Conservation (phyloP, 2,797 vertebrate genomes). For the Psittacula derbiana region DNA sequence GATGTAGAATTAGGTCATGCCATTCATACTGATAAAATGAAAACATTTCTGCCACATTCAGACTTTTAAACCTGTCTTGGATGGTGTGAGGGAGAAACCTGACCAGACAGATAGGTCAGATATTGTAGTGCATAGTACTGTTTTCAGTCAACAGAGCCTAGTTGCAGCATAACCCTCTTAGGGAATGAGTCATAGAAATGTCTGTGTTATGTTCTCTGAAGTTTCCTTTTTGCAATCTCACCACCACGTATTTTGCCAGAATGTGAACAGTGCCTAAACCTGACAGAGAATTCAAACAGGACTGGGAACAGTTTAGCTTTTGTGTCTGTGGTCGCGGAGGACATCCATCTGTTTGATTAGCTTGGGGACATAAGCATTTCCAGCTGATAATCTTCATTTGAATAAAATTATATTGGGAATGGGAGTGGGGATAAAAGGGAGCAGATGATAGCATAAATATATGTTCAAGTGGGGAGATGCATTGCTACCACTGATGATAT, state of each 20-base stretch:
- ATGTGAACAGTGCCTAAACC: neutral
- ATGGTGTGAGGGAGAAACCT: neutral
- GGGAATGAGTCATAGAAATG: neutral
- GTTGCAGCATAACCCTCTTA: neutral
- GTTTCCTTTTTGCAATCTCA: neutral
- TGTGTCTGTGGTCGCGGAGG: neutral
- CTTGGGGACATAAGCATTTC: neutral
- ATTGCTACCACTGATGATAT: neutral
- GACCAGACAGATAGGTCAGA: neutral
- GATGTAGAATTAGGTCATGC: neutral
- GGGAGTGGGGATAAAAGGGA: neutral
- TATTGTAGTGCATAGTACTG: fast-evolving
- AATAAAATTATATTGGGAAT: neutral
- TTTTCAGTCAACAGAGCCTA: neutral
- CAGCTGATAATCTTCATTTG: neutral
- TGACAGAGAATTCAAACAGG: neutral
- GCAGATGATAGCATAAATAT: neutral
- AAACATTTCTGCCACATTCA: neutral
- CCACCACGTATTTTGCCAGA: neutral
- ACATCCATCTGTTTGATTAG: neutral
- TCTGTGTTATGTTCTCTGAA: neutral
- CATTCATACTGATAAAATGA: neutral
- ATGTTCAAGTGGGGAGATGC: neutral
- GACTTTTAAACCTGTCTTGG: neutral
- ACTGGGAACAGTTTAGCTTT: neutral